A percentile compares a stretch with the other conserved stretches of the same genome.
Conservation (phyloP, 1,140 invertebrate genomes). For the Chymomyza costata region DNA sequence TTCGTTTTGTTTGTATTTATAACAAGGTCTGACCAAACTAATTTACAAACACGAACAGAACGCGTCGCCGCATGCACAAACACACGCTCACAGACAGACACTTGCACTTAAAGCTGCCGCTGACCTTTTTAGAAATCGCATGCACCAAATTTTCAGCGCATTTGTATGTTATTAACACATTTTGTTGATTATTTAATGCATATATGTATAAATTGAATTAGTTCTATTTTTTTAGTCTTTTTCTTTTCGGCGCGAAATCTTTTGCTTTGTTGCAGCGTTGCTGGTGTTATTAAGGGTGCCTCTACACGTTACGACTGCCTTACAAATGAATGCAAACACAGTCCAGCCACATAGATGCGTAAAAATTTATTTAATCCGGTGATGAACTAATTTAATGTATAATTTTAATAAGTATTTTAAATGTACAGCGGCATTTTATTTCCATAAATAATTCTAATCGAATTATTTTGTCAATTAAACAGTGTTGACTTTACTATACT, state of each 20-base stretch:
- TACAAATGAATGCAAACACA: constrained; percentile 7
- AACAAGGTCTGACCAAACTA: constrained; percentile 10
- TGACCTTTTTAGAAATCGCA: constrained; percentile 2
- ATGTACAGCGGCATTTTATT: background rate
- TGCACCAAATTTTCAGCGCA: constrained; percentile 4
- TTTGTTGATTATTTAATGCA: constrained; percentile 23
- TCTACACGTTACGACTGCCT: constrained; percentile 39
- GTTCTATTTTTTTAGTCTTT: constrained; percentile 30
- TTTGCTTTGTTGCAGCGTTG: constrained; percentile 67
- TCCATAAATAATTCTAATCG: background rate
- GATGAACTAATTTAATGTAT: too few relatives aligned
- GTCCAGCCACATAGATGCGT: too few relatives aligned
- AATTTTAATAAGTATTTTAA: too few relatives aligned
- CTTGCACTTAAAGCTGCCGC: constrained; percentile 11
- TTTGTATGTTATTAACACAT: constrained; percentile 33
- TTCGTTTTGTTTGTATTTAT: constrained; percentile 26
- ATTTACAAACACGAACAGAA: too few relatives aligned
- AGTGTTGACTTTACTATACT: background rate
- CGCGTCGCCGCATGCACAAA: constrained; percentile 35
- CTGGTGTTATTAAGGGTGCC: constrained; percentile 41
- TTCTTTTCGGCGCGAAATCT: constrained; percentile 66
- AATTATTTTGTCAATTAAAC: background rate
- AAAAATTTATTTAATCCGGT: too few relatives aligned
- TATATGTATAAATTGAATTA: constrained; percentile 13
- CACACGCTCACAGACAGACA: constrained; percentile 26